These are phyloP conservation scores for Brachyrhaphis roseni DNA, from an alignment of 2,797 vertebrate genomes.

Conservation along the genomic window DNA sequence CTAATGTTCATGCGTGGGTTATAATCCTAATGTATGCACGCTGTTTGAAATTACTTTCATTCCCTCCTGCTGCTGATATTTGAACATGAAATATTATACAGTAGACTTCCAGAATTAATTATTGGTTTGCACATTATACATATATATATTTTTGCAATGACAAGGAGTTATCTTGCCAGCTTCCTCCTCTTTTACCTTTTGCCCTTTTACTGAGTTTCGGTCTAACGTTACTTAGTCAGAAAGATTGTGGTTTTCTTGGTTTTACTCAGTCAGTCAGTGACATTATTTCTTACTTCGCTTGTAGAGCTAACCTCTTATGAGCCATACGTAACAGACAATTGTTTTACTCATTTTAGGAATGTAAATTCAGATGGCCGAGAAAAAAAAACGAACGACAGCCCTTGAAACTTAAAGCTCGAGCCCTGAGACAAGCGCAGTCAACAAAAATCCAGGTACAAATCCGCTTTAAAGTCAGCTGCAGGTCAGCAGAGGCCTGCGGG, in stretches of 20 bases:
- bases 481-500: slow-evolving; percentile 59
- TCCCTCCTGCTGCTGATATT: neutral
- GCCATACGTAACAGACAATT: slow-evolving; percentile 26
- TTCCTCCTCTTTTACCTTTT: slow-evolving; percentile 47
- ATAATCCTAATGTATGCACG: neutral
- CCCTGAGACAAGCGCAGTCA: neutral
- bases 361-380: neutral
- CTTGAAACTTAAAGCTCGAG: neutral
- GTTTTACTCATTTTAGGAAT: slow-evolving; percentile 25
- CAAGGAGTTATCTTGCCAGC: neutral
- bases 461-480: slow-evolving; percentile 44
- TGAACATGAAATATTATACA: neutral
- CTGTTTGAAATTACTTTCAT: neutral
- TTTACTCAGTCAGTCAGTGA: slow-evolving; percentile 51
- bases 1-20: neutral
- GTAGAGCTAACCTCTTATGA: neutral
- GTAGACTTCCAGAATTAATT: neutral
- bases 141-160: neutral
- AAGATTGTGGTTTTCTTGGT: slow-evolving; percentile 46
- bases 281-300: slow-evolving; percentile 29
- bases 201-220: slow-evolving; percentile 50
- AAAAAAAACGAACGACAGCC: neutral
- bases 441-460: slow-evolving; percentile 34
- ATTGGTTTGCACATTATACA: neutral
- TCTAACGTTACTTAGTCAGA: slow-evolving; percentile 41